A percentile compares a stretch with the other conserved stretches of the same genome.
Evolutionary conservation across 2,113 vertebrate genomes (phyloP).

Genomic region (Channa argus): DNA sequence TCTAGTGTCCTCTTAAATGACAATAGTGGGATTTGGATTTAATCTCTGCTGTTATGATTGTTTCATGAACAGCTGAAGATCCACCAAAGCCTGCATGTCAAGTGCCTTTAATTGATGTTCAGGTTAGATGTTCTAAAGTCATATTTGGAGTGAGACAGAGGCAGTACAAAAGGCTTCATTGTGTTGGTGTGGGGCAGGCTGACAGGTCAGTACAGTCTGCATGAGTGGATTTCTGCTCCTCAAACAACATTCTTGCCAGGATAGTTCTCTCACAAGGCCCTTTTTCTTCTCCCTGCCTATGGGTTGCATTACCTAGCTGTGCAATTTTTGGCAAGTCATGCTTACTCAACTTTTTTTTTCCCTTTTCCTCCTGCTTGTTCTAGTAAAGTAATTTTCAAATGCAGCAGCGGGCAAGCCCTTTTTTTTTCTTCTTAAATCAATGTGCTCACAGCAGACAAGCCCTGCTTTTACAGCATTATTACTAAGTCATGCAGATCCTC

Average conservation of each 20-base stretch:
- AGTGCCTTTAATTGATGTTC: too few relatives aligned
- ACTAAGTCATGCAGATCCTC: constrained; percentile 49
- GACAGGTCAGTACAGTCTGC: constrained; percentile 14
- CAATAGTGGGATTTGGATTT: constrained; percentile 77
- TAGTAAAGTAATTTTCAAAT: neutral
- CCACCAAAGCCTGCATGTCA: neutral
- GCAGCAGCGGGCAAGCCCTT: neutral
- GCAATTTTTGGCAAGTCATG: constrained; percentile 75
- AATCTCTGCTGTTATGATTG: constrained; percentile 38
- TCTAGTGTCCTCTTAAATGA: constrained; percentile 61
- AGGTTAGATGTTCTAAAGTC: too few relatives aligned
- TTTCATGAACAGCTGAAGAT: constrained; percentile 38
- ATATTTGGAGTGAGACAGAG: neutral
- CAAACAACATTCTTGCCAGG: constrained; percentile 34
- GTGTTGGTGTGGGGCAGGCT: constrained; percentile 43
- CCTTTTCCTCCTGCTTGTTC: neutral
- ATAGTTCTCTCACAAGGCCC: neutral
- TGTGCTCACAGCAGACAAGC: neutral
- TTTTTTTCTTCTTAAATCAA: neutral
- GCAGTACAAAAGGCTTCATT: constrained; percentile 67
- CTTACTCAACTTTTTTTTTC: constrained; percentile 52
- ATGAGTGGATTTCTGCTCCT: constrained; percentile 17
- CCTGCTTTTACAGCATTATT: constrained; percentile 9
- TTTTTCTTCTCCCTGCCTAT: neutral
- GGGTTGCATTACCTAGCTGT: constrained; percentile 34